These are phyloP conservation scores for Porites divaricata DNA, from an alignment of 92 coral and sea anemone genomes.

Conservation along the genomic window DNA sequence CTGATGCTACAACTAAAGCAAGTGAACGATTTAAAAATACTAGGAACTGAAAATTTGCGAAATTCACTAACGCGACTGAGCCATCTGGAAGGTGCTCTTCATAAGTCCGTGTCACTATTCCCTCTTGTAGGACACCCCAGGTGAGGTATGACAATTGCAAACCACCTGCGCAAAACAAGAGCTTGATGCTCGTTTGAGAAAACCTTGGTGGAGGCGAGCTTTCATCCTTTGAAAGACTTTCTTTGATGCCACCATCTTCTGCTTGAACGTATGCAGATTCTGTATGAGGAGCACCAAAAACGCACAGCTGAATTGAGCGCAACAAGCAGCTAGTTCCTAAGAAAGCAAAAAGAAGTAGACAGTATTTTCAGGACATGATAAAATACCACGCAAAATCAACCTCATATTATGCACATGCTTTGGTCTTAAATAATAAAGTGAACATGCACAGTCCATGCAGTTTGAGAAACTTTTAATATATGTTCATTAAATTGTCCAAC, in stretches of 20 bases:
- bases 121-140: slow-evolving; percentile 95
- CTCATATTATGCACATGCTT: too few species aligned
- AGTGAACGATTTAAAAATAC: slow-evolving; percentile 91
- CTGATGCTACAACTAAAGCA: slow-evolving; percentile 78
- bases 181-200: slow-evolving; percentile 65
- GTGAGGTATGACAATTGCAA: slow-evolving; percentile 90
- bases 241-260: slow-evolving; percentile 74
- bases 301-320: slow-evolving; percentile 82
- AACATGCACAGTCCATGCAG: too few species aligned
- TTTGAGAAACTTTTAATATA: too few species aligned
- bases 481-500: too few species aligned
- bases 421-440: too few species aligned
- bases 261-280: slow-evolving; percentile 54
- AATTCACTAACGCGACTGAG: slow-evolving; percentile 62
- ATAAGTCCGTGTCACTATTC: slow-evolving; percentile 84
- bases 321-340: slow-evolving; percentile 81
- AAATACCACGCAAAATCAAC: too few species aligned
- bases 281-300: slow-evolving; percentile 82
- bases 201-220: slow-evolving; percentile 48
- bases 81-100: slow-evolving; percentile 76
- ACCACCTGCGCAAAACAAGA: slow-evolving; percentile 83
- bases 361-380: too few species aligned
- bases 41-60: slow-evolving; percentile 89
- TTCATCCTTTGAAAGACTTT: slow-evolving; percentile 30
- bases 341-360: not conserved